Base-by-base conservation (phyloP, 2,797 vertebrate genomes). In the Masticophis lateralis region DNA sequence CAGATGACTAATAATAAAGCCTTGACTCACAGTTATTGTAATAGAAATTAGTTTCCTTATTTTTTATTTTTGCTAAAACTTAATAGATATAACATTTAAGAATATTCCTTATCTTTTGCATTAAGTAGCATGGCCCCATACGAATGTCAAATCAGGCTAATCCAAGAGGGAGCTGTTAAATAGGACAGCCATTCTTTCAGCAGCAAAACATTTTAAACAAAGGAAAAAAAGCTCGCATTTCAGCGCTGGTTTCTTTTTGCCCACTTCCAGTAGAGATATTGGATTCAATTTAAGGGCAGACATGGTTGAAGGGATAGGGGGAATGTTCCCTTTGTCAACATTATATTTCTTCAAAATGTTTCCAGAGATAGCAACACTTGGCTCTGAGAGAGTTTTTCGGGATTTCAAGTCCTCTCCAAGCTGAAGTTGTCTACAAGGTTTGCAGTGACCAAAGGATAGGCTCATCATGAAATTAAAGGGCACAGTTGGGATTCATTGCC, bases 1-100 rank as follows among this genome's bases (percentile, higher is more conserved):
- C 91, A 91, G 25, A 63, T 32, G 55, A 56, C 92, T 92, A 51
- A 51, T 28, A 9, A 37, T 91, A 5, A 93, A 32, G 12, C 18
- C 87, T 87, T 88, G 9, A 28, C 47, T 59, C 63, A 74, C 25
- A 55, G 61, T 79, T 57, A 2, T 55, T 88, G 14, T 88, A 51
- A 3, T 12, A 88, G 74, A 60, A 27, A n/a, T 32, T 27, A 53
- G 27, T 53, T 43, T 47, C 91, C 20, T 22, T 2, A 32, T 92
- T 63, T 32, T 3, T 79, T 79, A 59, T 59, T 59, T 59, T 83
- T 12, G 37, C 37, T 83, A 47, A 83, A 83, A 22, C 16, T 22
- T 28, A 88, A 89, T 83, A 92, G 55, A 92, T 79, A 91, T 55
- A 43, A 51, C 2, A 14, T 27, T 28, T 53, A 55, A 43, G 59